Conservation (phyloP, 2,797 vertebrate species). For the Xiphorhynchus erythropygius region DNA sequence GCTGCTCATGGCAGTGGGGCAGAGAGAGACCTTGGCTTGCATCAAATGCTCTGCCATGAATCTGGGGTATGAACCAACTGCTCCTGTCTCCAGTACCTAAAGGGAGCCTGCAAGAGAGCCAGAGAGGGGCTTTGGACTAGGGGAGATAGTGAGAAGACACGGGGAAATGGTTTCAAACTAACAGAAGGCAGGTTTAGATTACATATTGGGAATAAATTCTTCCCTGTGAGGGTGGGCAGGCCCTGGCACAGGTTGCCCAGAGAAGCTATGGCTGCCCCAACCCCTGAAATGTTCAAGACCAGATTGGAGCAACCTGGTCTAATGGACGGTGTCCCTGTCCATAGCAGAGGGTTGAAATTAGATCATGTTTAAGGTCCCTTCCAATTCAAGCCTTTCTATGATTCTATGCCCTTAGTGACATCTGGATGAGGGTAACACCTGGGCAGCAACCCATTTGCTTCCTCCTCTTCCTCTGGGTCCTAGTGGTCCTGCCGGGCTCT, state of each 20-base stretch:
- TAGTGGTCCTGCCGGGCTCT: not conserved
- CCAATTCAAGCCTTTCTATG: not conserved
- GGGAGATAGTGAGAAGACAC: not conserved
- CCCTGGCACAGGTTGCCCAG: not conserved
- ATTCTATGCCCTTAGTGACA: not conserved
- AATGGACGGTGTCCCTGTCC: not conserved
- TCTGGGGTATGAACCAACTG: rapidly evolving
- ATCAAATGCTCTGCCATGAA: not conserved
- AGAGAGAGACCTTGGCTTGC: not conserved
- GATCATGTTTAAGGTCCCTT: not conserved
- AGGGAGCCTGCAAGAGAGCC: not conserved
- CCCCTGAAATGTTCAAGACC: not conserved
- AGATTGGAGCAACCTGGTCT: not conserved
- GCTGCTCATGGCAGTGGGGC: not conserved
- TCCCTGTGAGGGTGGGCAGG: not conserved
- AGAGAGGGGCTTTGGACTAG: not conserved
- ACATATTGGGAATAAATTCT: not conserved
- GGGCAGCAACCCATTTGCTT: not conserved
- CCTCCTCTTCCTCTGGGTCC: not conserved
- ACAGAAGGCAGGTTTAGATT: not conserved
- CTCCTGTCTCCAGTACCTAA: not conserved
- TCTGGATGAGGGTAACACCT: not conserved
- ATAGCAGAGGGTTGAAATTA: not conserved
- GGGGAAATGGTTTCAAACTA: not conserved
- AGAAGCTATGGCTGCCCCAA: not conserved